Evolutionary conservation across 1,140 invertebrate genomes (phyloP), one percentile per base, ranked within the genome.

Genomic region (Dinothrombium tinctorium): DNA sequence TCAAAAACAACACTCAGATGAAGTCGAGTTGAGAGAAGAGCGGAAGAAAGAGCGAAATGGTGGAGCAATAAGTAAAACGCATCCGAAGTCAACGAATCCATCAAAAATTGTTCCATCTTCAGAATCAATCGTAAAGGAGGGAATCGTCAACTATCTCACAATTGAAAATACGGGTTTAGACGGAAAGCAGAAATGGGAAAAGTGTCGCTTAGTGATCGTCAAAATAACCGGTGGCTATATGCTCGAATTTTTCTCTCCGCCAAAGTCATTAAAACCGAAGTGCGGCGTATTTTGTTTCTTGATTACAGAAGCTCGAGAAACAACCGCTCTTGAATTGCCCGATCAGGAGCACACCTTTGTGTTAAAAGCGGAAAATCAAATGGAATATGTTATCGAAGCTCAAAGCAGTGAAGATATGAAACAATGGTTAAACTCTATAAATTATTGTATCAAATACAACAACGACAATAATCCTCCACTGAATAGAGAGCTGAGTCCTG

Each of bases 291-390:
- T 94, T 57, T 94, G 86, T 61, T 84, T 84, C 50, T 67, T 87
- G 25, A 89, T 95, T 45, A 77, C 73, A 5, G 86, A 94, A 61
- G 84, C 77, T 1, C 61, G 89, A 35, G 84, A 92, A 61, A 92
- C 87, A 0, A 92, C 83, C 19, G 77, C 81, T 2, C 56, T 95
- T 33, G 87, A 95, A 61, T 92, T 94, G 87, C 87, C 87, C 0
- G 87, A 94, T 58, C 76, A 84, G 55, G 79, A 89, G 59, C 86
- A 94, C 59, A 89, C 87, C 4, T 94, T 94, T 68, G 86, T 95
- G 19, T 59, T 95, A 3, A 39, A 67, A 66, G 83, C 82, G 22
- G 76, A 80, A 52, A 79, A 82, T 53, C 80, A 76, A 50, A 77
- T 82, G 67, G 87, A 95, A 56, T 90, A 89, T 62, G 82, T 95